Base-by-base conservation (phyloP, 2,797 vertebrate species). In the Phaenicophaeus curvirostris region DNA sequence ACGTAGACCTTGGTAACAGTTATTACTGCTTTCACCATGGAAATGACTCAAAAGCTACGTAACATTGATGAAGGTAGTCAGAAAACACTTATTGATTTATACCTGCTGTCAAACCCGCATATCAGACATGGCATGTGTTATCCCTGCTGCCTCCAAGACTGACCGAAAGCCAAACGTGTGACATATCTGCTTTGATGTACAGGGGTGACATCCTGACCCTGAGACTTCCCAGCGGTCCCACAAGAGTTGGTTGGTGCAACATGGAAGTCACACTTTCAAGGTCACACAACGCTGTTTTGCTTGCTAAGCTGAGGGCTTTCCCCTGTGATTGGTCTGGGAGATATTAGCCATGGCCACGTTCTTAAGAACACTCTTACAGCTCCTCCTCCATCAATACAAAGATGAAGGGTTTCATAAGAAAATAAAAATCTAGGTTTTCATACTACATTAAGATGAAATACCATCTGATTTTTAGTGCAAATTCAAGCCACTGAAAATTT, bases 241-340 rank as follows among this genome's bases (percentile, higher is more conserved):
- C 15, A 7, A 7, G 42, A 30, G 13, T 3, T 42, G 35, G 37
- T 0, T 24, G 55, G 72, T 39, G 35, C 25, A 74, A 68, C 5
- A 0, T 0, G 2, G 48, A 66, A 39, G 51, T 85, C 6, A 1
- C 4, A 16, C 9, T 46, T 83, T 62, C 27, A n/a, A 30, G 41
- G 1, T 30, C 55, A 55, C 1, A 0, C 0, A 0, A 9, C 4
- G 6, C 0, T 67, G 65, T 46, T 89, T 41, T 37, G 31, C 24
- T 81, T 17, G 13, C 50, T 87, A 31, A 93, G 54, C 42, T 42
- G 23, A 87, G 57, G 35, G 81, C 3, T 61, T 81, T 75, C 14
- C 54, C 81, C 50, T 82, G 20, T 1, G 2, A 17, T 28, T 61
- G 33, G 68, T 41, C 35, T 18, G 61, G 65, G 76, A 89, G 9